Conservation (phyloP, 2,888 invertebrate species). For the Tenthredo amoena region DNA sequence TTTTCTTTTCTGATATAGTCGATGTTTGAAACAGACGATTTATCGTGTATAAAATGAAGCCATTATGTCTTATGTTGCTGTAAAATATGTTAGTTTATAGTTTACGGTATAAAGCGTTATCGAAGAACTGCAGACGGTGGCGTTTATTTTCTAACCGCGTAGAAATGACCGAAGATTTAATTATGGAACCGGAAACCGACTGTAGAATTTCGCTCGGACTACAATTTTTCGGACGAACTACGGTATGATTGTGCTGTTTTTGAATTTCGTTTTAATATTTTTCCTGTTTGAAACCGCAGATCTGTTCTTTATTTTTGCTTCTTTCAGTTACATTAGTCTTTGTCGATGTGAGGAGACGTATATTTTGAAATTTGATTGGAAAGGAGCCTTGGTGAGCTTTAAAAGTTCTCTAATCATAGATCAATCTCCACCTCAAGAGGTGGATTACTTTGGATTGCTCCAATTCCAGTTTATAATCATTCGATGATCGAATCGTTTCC, state of each 20-base stretch:
- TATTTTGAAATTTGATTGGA: neutral
- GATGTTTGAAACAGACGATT: neutral
- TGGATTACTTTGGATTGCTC: neutral
- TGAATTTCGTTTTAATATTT: neutral
- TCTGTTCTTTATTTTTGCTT: neutral
- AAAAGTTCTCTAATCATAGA: neutral
- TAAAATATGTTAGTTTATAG: constrained; percentile 2
- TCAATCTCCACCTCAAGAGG: neutral
- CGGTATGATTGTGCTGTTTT: neutral
- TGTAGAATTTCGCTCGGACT: neutral
- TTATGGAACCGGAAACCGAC: neutral
- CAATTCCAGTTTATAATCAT: neutral
- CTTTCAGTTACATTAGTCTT: neutral
- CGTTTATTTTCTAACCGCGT: neutral
- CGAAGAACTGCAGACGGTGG: neutral
- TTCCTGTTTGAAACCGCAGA: neutral
- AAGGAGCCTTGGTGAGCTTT: neutral
- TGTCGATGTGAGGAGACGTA: neutral
- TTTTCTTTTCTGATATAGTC: neutral
- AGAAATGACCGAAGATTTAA: neutral
- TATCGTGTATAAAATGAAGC: neutral
- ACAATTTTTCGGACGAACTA: neutral
- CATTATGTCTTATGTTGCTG: neutral
- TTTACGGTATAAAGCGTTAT: neutral
- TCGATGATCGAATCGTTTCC: neutral